phyloP scores from a whole-genome alignment of 1,140 invertebrate species.

The Psix sp. region DNA sequence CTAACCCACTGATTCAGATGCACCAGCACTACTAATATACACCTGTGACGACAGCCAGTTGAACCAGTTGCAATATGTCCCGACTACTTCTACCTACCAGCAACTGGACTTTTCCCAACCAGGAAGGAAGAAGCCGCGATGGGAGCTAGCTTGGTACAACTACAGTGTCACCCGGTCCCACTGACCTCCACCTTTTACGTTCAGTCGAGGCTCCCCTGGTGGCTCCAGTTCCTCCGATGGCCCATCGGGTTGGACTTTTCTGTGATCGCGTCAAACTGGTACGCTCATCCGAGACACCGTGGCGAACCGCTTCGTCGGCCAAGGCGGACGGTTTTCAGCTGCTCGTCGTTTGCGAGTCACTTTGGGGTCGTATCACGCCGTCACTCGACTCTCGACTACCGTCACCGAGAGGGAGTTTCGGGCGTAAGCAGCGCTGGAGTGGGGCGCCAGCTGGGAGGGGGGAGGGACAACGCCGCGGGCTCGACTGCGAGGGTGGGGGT shows the following conservation, averaged over 20 bases:
- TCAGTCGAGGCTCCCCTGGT: slow-evolving; percentile 51
- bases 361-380: slow-evolving; percentile 33
- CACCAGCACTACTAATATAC: too few relatives aligned
- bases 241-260: slow-evolving; percentile 39
- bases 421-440: slow-evolving; percentile 37
- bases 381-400: slow-evolving; percentile 54
- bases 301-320: slow-evolving; percentile 13
- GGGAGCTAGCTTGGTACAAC: not conserved
- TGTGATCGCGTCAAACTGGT: slow-evolving; percentile 5
- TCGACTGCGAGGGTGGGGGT: slow-evolving; percentile 22
- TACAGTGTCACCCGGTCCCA: slow-evolving; percentile 23
- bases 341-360: slow-evolving; percentile 4
- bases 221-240: slow-evolving; percentile 56
- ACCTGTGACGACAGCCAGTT: too few relatives aligned
- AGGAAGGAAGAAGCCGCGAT: too few relatives aligned
- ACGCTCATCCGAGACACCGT: slow-evolving; percentile 31
- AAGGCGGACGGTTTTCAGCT: slow-evolving; percentile 1
- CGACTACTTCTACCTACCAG: too few relatives aligned
- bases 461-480: slow-evolving; percentile 24
- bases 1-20: too few relatives aligned
- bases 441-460: slow-evolving; percentile 16
- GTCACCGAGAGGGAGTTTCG: slow-evolving; percentile 49
- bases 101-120: too few relatives aligned
- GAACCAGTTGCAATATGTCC: too few relatives aligned
- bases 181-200: slow-evolving; percentile 56